Base-by-base conservation (phyloP, 2,797 vertebrate genomes). In the Onychomys torridus region DNA sequence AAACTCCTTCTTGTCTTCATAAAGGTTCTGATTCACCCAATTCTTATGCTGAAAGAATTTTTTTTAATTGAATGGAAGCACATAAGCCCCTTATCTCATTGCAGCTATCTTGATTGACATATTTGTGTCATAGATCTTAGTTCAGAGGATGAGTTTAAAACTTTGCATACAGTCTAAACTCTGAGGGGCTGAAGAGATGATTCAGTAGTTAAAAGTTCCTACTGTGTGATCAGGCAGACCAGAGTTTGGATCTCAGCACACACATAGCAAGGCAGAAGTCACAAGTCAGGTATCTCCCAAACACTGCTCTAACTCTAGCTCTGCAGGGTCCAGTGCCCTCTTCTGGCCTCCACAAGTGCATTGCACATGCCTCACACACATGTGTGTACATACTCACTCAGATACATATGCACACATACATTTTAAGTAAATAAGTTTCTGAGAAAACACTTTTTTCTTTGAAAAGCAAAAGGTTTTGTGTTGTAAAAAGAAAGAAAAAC, bases 391-490 rank as follows among this genome's bases (percentile, higher is more conserved):
- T 37, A 63, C 59, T 43, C 81, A 49, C 43, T 23, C 19, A 67
- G 40, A 34, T 11, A 8, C 29, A 67, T 32, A 61, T 61, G 32
- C 34, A 85, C 63, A 65, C 43, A 85, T n/a, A 67, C 29, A 67
- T 49, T 67, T 4, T 49, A 49, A n/a, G 10, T 37, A 83, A 78
- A 52, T 29, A 32, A 63, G 16, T 91, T 89, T 95, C 65, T n/a
- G 55, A 89, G 75, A n/a, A 46, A 89, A 71, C 69, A 34, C 25
- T 65, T 78, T 43, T 55, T 65, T 19, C 63, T 78, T 89, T 69
- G 25, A 73, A 67, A 16, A 89, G 32, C 27, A 75, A 79, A 97
- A 19, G 49, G 79, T 86, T 89, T 89, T 63, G 10, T 75, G 77
- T 88, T 59, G 9, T 52, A 89, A 90, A 92, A 71, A 88, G 27